Evolutionary conservation across 2,888 invertebrate species (phyloP), one percentile per base, ranked within the genome.

Genomic region (Melipona bicolor): DNA sequence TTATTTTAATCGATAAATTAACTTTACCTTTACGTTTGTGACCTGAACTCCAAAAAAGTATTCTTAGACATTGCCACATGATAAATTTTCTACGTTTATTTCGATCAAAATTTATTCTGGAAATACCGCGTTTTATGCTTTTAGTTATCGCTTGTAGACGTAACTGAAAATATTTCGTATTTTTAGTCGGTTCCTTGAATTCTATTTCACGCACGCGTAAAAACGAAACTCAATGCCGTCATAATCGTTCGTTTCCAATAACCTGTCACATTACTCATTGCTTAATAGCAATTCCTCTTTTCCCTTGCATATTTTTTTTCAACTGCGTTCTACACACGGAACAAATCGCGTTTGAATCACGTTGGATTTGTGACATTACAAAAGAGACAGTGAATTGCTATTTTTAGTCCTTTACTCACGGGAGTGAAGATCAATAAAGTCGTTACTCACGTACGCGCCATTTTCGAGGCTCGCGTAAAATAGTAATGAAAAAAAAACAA

Each of bases 261-360:
- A 56, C 49, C 62, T 68, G 50, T 70, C 56, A n/a, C 36, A 59
- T 77, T 21, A 27, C n/a, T 70, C 36, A 50, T 77, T n/a, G 21
- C 50, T 43, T 56, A 65, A 62, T 24, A 15, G n/a, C n/a, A 6
- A 21, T 17, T 21, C 21, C 17, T 61, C 67, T 43, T 27, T 11
- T 24, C 0, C n/a, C 11, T 43, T 24, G 24, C 6, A 27, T 19
- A 54, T 49, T 54, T 11, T 54, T 50, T 21, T 43, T 27, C 13
- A 61, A 52, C 27, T 0, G 13, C 11, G 0, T 21, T 59, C 27
- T 52, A 43, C 43, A 11, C 43, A 19, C 6, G 65, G 21, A n/a
- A 59, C 4, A 56, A 17, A 5, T 32, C 11, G 32, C 19, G 32
- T 24, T 32, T 75, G 27, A 49, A 64, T 54, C 54, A 15, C 24